Evolutionary conservation across 2,888 invertebrate genomes (phyloP), one percentile per base, ranked within the genome.

Genomic region (Pristionchus maxplancki): DNA sequence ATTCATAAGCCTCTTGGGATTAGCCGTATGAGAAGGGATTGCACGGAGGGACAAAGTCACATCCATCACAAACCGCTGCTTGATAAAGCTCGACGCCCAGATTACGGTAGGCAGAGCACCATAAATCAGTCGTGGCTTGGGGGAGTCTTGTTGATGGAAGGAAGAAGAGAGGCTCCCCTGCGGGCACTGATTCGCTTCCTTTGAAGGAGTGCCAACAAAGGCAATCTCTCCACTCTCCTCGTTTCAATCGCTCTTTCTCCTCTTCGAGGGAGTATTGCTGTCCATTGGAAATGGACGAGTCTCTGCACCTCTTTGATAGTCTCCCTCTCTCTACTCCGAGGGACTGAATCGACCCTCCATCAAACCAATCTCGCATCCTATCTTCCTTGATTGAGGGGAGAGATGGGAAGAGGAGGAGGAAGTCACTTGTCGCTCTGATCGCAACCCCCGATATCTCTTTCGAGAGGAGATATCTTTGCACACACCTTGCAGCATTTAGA

Each of bases 361-460:
- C 74, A 74, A 67, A 74, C n/a, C n/a, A n/a, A n/a, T n/a, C n/a
- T n/a, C n/a, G n/a, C n/a, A n/a, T n/a, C n/a, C 74, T 44, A 24
- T 40, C 64, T 67, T 6, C 24, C 74, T 74, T n/a, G 40, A 74
- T 74, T 74, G 74, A 74, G 74, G 40, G 8, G 74, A 20, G 37
- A 74, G 74, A 40, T 44, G 74, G 67, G 67, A 67, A 40, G 40
- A 74, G 40, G 74, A 74, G n/a, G n/a, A n/a, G n/a, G n/a, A n/a
- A 74, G 74, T 40, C 74, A 74, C 74, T 74, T 74, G 74, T 74
- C 24, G 74, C 74, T 40, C 40, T 74, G 74, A 74, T 74, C 40
- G 6, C 40, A 37, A 74, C 20, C 20, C 28, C 15, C 20, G 74
- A 74, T 74, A 67, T n/a, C n/a, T n/a, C n/a, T n/a, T n/a, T n/a